Percentiles rank a stretch among this genome's conserved stretches.
These are phyloP conservation scores for human DNA, from an alignment of 2,113 vertebrate genomes.

Conservation along the genomic window GRCh38 chr2:20935501-20936000, in stretches of 20 bases:
- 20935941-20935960: neutral
- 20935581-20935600: constrained; percentile 64
- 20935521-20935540: constrained; percentile 55
- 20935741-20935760: neutral
- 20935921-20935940: neutral
- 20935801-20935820: neutral
- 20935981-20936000: neutral
- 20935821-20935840: neutral
- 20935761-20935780: neutral
- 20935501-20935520: constrained; percentile 64
- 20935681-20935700: constrained; percentile 63
- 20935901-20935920: neutral
- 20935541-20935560: constrained; percentile 56
- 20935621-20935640: constrained; percentile 70
- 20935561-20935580: constrained; percentile 63
- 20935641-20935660: constrained; percentile 69
- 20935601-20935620: constrained; percentile 74
- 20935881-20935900: too few species aligned
- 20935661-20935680: constrained; percentile 58
- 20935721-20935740: neutral
- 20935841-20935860: neutral
- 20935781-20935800: neutral
- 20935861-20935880: too few species aligned
- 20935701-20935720: constrained; percentile 50
- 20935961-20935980: neutral